Conservation (phyloP, 1,140 invertebrate genomes). For the Drosophila carrolli region DNA sequence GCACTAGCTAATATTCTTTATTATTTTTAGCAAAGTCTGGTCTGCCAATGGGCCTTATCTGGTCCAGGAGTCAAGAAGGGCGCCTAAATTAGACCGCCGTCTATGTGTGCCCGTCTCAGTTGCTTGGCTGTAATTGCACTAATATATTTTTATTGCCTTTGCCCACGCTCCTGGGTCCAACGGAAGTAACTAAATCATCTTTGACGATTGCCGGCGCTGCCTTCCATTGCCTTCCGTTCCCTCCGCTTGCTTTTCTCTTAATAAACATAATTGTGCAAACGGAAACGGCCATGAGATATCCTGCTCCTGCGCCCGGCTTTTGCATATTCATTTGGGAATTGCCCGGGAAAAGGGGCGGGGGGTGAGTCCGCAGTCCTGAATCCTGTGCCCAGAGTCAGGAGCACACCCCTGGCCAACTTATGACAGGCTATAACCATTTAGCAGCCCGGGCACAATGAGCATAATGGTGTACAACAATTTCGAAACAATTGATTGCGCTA, state of each 20-base stretch:
- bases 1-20: background rate
- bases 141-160: constrained; percentile 81
- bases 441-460: constrained; percentile 64
- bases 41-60: constrained; percentile 21
- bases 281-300: constrained; percentile 80
- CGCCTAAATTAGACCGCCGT: constrained; percentile 68
- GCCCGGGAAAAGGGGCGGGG: background rate
- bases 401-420: constrained; percentile 64
- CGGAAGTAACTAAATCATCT: constrained; percentile 82
- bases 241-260: constrained; percentile 56
- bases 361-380: background rate
- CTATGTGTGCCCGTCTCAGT: constrained; percentile 42
- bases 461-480: constrained; percentile 81
- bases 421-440: constrained; percentile 83
- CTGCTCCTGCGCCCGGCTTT: constrained; percentile 52
- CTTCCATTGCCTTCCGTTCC: constrained; percentile 2
- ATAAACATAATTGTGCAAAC: constrained; percentile 82
- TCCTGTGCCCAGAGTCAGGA: background rate
- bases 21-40: constrained; percentile 17
- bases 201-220: constrained; percentile 71
- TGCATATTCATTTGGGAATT: constrained; percentile 83
- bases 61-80: constrained; percentile 25
- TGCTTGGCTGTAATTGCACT: constrained; percentile 79
- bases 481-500: constrained; percentile 83
- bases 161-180: constrained; percentile 27